phyloP scores from a whole-genome alignment of 2,797 vertebrate genomes.

The Anguilla megastoma region DNA sequence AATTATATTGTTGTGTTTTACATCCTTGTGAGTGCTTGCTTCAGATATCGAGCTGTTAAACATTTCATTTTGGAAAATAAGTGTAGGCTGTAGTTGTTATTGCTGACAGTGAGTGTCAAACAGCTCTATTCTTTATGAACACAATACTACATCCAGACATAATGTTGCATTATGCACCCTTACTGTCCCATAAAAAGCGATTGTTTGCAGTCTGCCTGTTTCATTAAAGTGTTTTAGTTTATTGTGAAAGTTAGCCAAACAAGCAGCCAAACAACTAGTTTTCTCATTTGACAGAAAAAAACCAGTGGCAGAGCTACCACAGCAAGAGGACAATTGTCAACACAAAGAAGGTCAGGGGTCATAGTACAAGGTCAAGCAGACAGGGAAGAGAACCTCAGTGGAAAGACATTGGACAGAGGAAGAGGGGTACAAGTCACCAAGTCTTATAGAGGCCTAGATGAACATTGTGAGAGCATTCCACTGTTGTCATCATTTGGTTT shows the following conservation, averaged over 20 bases:
- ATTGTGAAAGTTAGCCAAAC: background rate
- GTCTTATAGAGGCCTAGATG: background rate
- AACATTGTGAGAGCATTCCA: constrained; percentile 34
- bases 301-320: constrained; percentile 31
- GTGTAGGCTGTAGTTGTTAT: background rate
- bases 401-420: background rate
- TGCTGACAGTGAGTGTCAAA: background rate
- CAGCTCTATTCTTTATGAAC: background rate
- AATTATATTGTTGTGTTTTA: background rate
- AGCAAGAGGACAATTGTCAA: constrained; percentile 48
- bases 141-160: background rate
- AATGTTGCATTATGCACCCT: background rate
- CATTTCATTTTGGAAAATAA: background rate
- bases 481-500: background rate
- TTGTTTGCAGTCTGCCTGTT: background rate
- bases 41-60: background rate
- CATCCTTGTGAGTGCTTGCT: background rate
- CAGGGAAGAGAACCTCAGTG: constrained; percentile 37
- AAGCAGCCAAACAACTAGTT: background rate
- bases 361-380: constrained; percentile 60
- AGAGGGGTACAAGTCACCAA: background rate
- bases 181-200: background rate
- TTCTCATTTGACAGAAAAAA: constrained; percentile 24
- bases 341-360: constrained; percentile 51
- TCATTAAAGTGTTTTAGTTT: constrained; percentile 20